Base-by-base conservation (phyloP, 2,797 vertebrate species). In the Cynodonichthys magdalenae region DNA sequence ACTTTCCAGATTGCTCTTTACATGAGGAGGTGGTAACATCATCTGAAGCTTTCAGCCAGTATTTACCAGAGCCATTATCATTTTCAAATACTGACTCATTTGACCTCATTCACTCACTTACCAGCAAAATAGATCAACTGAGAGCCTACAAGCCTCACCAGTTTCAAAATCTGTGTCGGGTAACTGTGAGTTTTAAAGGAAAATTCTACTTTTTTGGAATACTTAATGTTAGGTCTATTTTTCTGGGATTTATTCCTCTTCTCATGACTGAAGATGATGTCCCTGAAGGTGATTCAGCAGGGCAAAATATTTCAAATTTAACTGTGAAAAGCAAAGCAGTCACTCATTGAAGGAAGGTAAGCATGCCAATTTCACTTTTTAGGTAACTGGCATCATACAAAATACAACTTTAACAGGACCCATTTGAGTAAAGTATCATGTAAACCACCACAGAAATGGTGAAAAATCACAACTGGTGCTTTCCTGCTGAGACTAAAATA, bases 71-170 rank as follows among this genome's bases (percentile, higher is more conserved):
- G 79, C 69, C n/a, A 50, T 74, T 79, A 76, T 81, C 61, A 58
- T 76, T 76, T 74, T 78, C 49, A 66, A 60, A 87, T 79, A 70
- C 81, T 82, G 71, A 86, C 75, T 89, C 77, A 89, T 89, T 87
- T 80, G 67, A 68, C 70, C 69, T 64, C 56, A 55, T 82, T 84
- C 63, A 64, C 79, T 79, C 83, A 72, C 66, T 82, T 79, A 71
- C 66, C 69, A 68, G 69, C 52, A 53, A 68, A 68, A 74, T 75
- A 70, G 65, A 66, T 82, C 81, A 66, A 70, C 72, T 53, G 45
- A 71, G 59, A 56, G 52, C 46, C 50, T 19, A 28, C 49, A 47
- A 71, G 84, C 60, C 80, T 74, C 71, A 63, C 53, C 62, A 34
- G 63, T 74, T 84, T 84, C 48, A 71, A 66, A 77, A 55, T 66